These are phyloP conservation scores for Pharmacophagus antenor DNA, from an alignment of 2,888 invertebrate genomes.

Conservation along the genomic window DNA sequence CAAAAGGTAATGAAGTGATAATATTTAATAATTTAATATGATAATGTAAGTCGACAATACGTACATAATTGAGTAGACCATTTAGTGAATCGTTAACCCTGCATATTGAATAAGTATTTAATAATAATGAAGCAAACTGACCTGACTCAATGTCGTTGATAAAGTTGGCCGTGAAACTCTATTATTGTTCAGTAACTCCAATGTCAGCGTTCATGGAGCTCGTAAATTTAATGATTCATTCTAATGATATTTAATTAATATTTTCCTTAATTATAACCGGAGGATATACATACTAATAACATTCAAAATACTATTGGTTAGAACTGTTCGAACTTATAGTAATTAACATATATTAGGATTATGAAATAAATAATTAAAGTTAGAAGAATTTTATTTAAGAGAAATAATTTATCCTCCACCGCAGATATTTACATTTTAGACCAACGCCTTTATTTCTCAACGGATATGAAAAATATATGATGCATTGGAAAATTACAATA, in stretches of 20 bases:
- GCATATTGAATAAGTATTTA: not conserved
- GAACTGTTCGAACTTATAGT: too few relatives aligned
- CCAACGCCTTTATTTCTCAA: too few relatives aligned
- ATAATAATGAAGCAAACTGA: conserved; percentile 24
- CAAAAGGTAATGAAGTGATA: not conserved
- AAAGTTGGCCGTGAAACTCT: not conserved
- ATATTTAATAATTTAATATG: too few relatives aligned
- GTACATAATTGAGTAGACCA: not conserved
- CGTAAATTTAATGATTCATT: not conserved
- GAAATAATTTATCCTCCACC: too few relatives aligned
- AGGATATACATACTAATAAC: not conserved
- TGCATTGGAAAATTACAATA: too few relatives aligned
- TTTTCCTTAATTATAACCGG: not conserved
- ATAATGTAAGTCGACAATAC: too few relatives aligned
- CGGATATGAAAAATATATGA: too few relatives aligned
- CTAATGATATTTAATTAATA: conserved; percentile 1
- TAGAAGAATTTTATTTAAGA: too few relatives aligned
- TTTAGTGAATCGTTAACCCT: not conserved
- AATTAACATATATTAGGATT: not conserved
- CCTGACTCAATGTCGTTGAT: conserved; percentile 27
- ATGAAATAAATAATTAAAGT: too few relatives aligned
- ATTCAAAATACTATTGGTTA: too few relatives aligned
- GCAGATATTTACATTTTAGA: too few relatives aligned
- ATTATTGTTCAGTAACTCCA: not conserved
- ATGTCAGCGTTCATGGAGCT: conserved; percentile 3